Base-by-base conservation (phyloP, 2,113 vertebrate genomes). In the Cebidichthys violaceus region DNA sequence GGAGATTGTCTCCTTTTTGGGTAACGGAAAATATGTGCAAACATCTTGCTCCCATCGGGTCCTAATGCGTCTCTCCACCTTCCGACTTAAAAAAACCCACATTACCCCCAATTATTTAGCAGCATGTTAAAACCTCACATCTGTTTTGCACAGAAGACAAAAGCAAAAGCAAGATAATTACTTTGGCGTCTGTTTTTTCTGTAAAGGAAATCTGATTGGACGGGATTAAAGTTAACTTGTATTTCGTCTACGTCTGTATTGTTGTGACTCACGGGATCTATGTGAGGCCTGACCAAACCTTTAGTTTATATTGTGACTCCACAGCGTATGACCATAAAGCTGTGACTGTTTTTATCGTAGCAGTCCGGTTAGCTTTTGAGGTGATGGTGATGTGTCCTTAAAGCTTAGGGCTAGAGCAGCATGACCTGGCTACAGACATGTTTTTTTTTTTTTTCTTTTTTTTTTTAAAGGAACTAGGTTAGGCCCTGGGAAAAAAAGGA, bases 1-100 rank as follows among this genome's bases (percentile, higher is more conserved):
- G 61, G 62, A 82, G 52, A 68, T n/a, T 6, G 70, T 76, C 71
- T 83, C 55, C 81, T 88, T 77, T 81, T 92, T 80, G 65, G 39
- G 82, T 82, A 82, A 86, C 83, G 72, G 83, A 88, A 87, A 85
- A 89, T 77, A 60, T 64, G 2, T 79, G 79, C 81, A 76, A 65
- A 39, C 74, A 50, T 89, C 66, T 74, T 41, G 27, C 50, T 89
- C 82, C 77, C 69, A 29, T 24, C 62, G 82, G 80, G 67, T 70
- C 73, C 52, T 57, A 54, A 72, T 52, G 61, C 71, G 50, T 86
- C 60, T 90, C 77, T 50, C 61, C 84, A 92, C 87, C 80, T 91
- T 90, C 90, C 31, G 24, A 85, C 74, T 81, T n/a, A n/a, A n/a
- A n/a, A n/a, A n/a, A n/a, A n/a, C n/a, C n/a, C n/a, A n/a, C n/a